Percentiles rank a stretch among this genome's conserved stretches.
These are phyloP conservation scores for Gorsachius magnificus DNA, from an alignment of 2,797 vertebrate species.

Conservation along the genomic window DNA sequence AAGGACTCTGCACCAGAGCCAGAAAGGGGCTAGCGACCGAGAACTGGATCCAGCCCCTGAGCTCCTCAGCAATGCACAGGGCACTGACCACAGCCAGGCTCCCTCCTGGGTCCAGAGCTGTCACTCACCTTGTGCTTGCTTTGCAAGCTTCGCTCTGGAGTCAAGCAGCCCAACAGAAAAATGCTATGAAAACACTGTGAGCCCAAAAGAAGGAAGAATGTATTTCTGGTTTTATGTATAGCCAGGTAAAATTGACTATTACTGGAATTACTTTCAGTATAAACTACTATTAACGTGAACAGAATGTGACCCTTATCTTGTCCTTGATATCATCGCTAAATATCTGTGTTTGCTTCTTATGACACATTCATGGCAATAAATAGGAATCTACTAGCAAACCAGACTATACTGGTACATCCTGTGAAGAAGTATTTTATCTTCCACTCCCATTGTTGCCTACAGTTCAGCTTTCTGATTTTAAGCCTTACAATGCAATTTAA, in stretches of 20 bases:
- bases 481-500: not conserved
- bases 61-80: not conserved
- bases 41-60: not conserved
- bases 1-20: not conserved
- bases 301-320: not conserved
- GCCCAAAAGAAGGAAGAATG: not conserved
- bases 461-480: not conserved
- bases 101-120: not conserved
- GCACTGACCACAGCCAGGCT: not conserved
- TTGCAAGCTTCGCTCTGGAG: not conserved
- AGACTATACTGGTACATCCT: not conserved
- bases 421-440: not conserved
- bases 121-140: not conserved
- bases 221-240: not conserved
- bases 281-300: not conserved
- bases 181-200: not conserved
- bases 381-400: not conserved
- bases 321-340: not conserved
- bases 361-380: not conserved
- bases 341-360: not conserved
- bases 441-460: not conserved
- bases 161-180: not conserved
- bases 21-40: rapidly evolving
- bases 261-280: not conserved
- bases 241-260: not conserved